Percentiles rank a stretch among this genome's conserved stretches.
Evolutionary conservation across 2,888 invertebrate species (phyloP).

Genomic region (Thera britannica): DNA sequence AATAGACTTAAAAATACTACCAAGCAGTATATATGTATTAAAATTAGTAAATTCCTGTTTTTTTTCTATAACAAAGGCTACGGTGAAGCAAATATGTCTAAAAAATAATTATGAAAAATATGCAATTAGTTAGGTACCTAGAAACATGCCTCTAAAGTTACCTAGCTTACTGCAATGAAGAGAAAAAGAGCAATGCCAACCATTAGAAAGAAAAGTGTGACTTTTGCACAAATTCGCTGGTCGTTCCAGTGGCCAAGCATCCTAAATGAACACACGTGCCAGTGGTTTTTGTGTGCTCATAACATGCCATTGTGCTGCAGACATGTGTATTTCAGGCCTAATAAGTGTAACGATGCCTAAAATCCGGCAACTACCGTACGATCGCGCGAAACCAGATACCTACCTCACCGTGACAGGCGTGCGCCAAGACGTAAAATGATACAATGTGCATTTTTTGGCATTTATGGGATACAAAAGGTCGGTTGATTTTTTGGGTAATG

Average conservation of each 20-base stretch:
- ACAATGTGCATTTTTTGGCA: constrained; percentile 23
- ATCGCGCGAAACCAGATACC: constrained; percentile 49
- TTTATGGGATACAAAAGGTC: constrained; percentile 16
- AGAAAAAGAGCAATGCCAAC: background rate
- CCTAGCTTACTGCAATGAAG: background rate
- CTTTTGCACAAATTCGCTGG: background rate
- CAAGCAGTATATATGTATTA: too few species aligned
- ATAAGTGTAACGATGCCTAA: constrained; percentile 41
- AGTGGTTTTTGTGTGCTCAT: background rate
- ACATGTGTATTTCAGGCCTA: background rate
- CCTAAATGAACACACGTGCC: background rate
- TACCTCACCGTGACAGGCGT: constrained; percentile 46
- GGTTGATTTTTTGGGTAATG: constrained; percentile 1
- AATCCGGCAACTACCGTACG: constrained; percentile 40
- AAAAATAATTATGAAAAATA: too few species aligned
- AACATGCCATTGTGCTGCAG: background rate
- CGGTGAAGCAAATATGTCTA: too few species aligned
- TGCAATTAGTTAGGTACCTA: too few species aligned
- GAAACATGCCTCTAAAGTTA: too few species aligned
- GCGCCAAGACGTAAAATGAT: constrained; percentile 34
- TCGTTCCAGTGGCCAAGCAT: background rate
- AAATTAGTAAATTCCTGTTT: too few species aligned
- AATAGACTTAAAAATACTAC: too few species aligned
- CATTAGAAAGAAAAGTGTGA: background rate
- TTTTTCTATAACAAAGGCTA: too few species aligned